Percentiles rank a stretch among this genome's conserved stretches.
These are phyloP conservation scores for Heliconius nattereri DNA, from an alignment of 1,140 invertebrate species.

Conservation along the genomic window DNA sequence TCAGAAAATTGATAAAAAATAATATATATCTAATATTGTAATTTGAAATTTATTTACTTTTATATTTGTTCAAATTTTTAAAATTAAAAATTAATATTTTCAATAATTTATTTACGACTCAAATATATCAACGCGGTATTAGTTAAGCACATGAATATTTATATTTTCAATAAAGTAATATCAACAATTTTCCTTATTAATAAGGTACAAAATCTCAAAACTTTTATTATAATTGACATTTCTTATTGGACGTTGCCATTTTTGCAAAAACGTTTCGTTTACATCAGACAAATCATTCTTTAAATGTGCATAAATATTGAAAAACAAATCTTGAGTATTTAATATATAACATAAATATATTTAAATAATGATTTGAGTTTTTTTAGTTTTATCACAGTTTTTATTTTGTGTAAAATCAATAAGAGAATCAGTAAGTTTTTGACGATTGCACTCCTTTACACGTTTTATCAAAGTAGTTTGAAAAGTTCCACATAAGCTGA, in stretches of 20 bases:
- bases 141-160: background rate
- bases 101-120: background rate
- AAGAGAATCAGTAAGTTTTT: constrained; percentile 9
- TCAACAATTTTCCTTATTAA: background rate
- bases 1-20: no score
- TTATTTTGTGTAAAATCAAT: background rate
- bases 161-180: background rate
- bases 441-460: constrained; percentile 50
- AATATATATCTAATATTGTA: no score
- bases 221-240: constrained; percentile 9
- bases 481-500: constrained; percentile 79
- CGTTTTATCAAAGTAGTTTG: constrained; percentile 43
- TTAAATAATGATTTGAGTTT: background rate
- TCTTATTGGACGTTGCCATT: constrained; percentile 33
- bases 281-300: background rate
- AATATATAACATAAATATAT: background rate
- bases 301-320: background rate
- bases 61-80: no score
- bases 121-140: background rate
- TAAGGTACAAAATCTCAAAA: background rate
- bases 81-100: background rate
- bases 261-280: constrained; percentile 33
- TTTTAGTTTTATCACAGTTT: background rate
- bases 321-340: background rate
- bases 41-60: no score